Evolutionary conservation across 2,888 invertebrate genomes (phyloP), one percentile per base, ranked within the genome.

Genomic region (Drosophila bunnanda): DNA sequence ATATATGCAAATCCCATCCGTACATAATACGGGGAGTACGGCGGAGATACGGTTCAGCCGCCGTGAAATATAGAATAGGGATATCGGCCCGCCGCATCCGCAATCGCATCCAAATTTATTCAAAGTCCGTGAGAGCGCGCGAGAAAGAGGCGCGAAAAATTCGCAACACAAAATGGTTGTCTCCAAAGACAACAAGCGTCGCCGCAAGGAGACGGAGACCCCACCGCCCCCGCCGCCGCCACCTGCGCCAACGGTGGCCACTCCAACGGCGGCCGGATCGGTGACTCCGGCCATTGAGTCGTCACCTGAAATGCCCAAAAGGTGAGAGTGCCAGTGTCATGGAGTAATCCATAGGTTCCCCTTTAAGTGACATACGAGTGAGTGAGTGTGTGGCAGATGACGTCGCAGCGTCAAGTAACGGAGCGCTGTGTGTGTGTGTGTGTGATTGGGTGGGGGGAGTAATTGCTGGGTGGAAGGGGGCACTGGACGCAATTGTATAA

Each of bases 261-360:
- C 70, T 20, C 55, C 64, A 8, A 46, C 74, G 58, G 57, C 77
- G 28, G 36, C 57, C 41, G 28, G 78, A 55, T 54, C 76, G 59
- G 67, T 82, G 59, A 74, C 72, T 64, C 61, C 77, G 68, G 85
- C 92, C 65, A 85, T 91, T 61, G 92, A 92, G 80, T 91, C 92
- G 79, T 91, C 92, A 78, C 92, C 92, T 73, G 93, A 92, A 89
- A 90, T 92, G 89, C 92, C 93, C 73, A 92, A 92, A 88, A 91
- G 92, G 92, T 92, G 87, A 89, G 83, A 59, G 54, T 79, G 62
- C 70, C 30, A 54, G 38, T 32, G 38, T 34, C 20, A 12, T 53
- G 36, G 73, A 32, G 38, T 44, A 59, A 66, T 70, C 62, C 50
- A 50, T 50, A 73, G 77, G 58, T 64, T 65, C 55, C 46, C 76